A percentile compares a stretch with the other conserved stretches of the same genome.
These are phyloP conservation scores for Polydrusus cervinus DNA, from an alignment of 2,888 invertebrate genomes.

Conservation along the genomic window DNA sequence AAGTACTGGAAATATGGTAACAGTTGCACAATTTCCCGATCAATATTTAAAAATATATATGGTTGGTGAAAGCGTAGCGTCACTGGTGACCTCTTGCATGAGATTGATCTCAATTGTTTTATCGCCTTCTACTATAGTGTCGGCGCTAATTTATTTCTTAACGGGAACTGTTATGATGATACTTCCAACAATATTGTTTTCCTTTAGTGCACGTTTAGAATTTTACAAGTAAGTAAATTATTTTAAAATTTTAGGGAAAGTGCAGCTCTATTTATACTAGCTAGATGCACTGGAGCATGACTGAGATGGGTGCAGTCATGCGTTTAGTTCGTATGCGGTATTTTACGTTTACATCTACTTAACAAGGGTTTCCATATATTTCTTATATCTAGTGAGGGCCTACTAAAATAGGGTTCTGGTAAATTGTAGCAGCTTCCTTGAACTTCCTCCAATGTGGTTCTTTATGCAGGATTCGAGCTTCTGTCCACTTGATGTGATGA, in stretches of 20 bases:
- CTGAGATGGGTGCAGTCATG: too few species aligned
- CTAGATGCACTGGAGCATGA: too few species aligned
- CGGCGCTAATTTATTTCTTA: constrained; percentile 53
- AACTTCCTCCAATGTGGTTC: too few species aligned
- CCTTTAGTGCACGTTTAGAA: neutral
- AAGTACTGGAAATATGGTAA: constrained; percentile 23
- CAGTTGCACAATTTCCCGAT: constrained; percentile 29
- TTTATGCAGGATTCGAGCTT: too few species aligned
- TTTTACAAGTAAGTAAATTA: constrained; percentile 17
- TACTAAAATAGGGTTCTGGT: too few species aligned
- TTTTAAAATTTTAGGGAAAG: neutral
- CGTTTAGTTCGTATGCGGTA: too few species aligned
- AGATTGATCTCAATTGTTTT: constrained; percentile 52
- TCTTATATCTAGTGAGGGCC: too few species aligned
- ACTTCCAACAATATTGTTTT: constrained; percentile 40
- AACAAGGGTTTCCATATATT: too few species aligned
- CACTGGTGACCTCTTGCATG: constrained; percentile 22
- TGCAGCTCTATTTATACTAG: too few species aligned
- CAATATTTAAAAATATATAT: constrained; percentile 28
- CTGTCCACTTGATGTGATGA: too few species aligned
- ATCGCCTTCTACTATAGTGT: constrained; percentile 39
- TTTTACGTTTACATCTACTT: too few species aligned
- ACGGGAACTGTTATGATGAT: constrained; percentile 46
- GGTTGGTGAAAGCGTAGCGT: constrained; percentile 32
- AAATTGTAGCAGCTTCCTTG: too few species aligned